phyloP scores from a whole-genome alignment of 2,113 vertebrate species.

The Perognathus longimembris region DNA sequence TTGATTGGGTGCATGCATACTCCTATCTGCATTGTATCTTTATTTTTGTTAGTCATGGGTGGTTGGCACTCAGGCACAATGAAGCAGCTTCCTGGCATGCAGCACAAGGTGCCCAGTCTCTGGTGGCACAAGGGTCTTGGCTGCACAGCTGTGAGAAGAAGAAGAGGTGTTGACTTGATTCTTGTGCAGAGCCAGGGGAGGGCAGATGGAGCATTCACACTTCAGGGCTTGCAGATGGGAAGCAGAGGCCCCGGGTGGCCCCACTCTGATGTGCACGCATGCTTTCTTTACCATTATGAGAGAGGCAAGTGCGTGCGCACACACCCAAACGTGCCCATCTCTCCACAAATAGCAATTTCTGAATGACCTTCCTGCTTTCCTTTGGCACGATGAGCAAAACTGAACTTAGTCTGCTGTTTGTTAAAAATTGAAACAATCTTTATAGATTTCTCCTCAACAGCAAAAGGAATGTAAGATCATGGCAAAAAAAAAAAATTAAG shows the following conservation, averaged over 20 bases:
- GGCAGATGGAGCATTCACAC: conserved; percentile 40
- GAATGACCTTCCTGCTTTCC: conserved; percentile 21
- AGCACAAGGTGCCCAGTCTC: neutral
- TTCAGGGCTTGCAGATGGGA: conserved; percentile 66
- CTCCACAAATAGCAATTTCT: neutral
- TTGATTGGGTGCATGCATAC: neutral
- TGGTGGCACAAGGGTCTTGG: conserved; percentile 35
- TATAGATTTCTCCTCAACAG: conserved; percentile 49
- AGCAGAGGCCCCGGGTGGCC: conserved; percentile 38
- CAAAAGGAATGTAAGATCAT: neutral
- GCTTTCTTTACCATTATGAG: neutral
- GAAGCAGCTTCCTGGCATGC: conserved; percentile 4
- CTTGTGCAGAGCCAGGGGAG: neutral
- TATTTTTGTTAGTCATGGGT: neutral
- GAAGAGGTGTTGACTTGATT: conserved; percentile 30
- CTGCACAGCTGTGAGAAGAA: neutral
- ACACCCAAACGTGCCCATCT: neutral
- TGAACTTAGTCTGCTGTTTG: conserved; percentile 2
- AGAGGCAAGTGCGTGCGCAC: neutral
- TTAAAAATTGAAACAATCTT: neutral
- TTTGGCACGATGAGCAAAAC: neutral
- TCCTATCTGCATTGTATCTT: neutral
- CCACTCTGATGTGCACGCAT: neutral
- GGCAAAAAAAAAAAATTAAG: neutral
- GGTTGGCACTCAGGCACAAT: neutral